Evolutionary conservation across 2,113 vertebrate genomes (phyloP).

Genomic region (Myrmecophaga tridactyla): DNA sequence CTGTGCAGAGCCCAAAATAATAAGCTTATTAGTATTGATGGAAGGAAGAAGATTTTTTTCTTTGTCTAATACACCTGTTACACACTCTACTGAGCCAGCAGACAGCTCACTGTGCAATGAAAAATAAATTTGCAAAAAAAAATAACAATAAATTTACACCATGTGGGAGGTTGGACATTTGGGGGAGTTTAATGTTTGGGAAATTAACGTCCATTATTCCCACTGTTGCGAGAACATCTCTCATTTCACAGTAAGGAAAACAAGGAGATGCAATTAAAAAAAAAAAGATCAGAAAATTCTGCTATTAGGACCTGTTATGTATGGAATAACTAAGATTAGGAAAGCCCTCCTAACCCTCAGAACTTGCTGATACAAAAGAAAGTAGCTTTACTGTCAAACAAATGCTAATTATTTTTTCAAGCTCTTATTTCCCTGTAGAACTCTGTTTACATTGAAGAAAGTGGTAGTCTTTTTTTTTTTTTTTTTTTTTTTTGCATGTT

Average conservation of each 20-base stretch:
- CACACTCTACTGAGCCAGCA: background rate
- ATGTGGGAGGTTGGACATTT: background rate
- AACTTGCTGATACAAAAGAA: slow-evolving; percentile 49
- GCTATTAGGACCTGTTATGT: slow-evolving; percentile 14
- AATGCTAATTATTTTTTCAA: slow-evolving; percentile 79
- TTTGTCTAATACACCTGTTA: slow-evolving; percentile 22
- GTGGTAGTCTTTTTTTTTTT: slow-evolving; percentile 35
- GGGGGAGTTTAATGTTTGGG: background rate
- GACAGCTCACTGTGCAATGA: background rate
- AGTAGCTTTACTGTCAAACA: slow-evolving; percentile 54
- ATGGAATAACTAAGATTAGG: background rate
- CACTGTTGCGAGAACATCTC: slow-evolving; percentile 30
- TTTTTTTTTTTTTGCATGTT: slow-evolving; percentile 66
- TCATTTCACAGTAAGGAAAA: slow-evolving; percentile 1
- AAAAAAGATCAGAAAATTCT: slow-evolving; percentile 46
- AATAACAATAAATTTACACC: background rate
- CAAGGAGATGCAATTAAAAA: background rate
- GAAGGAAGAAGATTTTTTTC: background rate
- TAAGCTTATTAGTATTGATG: background rate
- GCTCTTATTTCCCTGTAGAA: slow-evolving; percentile 80
- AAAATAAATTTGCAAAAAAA: slow-evolving; percentile 3
- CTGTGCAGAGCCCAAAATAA: background rate
- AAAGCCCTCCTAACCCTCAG: background rate
- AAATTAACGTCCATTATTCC: slow-evolving; percentile 20
- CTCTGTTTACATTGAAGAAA: slow-evolving; percentile 84